phyloP scores from a whole-genome alignment of 1,140 invertebrate genomes.

The Agrypnia vestita region DNA sequence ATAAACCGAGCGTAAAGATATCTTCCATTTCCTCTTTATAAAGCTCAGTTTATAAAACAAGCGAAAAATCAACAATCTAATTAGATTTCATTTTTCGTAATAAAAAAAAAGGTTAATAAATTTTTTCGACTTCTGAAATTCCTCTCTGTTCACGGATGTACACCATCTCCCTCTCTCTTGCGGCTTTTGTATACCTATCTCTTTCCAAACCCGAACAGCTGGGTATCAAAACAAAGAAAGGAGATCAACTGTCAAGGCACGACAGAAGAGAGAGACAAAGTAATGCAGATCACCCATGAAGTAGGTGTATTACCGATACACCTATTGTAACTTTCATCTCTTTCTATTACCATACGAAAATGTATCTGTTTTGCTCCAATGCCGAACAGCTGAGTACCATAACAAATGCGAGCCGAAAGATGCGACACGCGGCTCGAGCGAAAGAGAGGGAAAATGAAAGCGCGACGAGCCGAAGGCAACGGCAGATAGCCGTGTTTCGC shows the following conservation, averaged over 20 bases:
- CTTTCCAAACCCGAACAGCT: constrained; percentile 22
- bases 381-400: constrained; percentile 74
- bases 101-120: too few species aligned
- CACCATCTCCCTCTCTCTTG: not conserved
- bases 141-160: too few species aligned
- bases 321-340: constrained; percentile 53
- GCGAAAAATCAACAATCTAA: too few species aligned
- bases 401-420: constrained; percentile 65
- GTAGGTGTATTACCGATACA: constrained; percentile 1
- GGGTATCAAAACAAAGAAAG: constrained; percentile 42
- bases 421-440: constrained; percentile 11
- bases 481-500: constrained; percentile 13
- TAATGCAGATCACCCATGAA: not conserved
- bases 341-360: constrained; percentile 59
- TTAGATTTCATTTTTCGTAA: too few species aligned
- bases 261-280: constrained; percentile 1
- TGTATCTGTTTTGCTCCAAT: constrained; percentile 61
- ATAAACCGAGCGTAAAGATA: too few species aligned
- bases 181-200: not conserved
- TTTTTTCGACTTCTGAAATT: too few species aligned
- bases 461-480: not conserved
- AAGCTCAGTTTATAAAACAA: too few species aligned
- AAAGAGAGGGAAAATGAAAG: not conserved
- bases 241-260: not conserved
- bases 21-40: too few species aligned